Conservation (phyloP, 2,888 invertebrate genomes). For the Didymodactylos carnosus region DNA sequence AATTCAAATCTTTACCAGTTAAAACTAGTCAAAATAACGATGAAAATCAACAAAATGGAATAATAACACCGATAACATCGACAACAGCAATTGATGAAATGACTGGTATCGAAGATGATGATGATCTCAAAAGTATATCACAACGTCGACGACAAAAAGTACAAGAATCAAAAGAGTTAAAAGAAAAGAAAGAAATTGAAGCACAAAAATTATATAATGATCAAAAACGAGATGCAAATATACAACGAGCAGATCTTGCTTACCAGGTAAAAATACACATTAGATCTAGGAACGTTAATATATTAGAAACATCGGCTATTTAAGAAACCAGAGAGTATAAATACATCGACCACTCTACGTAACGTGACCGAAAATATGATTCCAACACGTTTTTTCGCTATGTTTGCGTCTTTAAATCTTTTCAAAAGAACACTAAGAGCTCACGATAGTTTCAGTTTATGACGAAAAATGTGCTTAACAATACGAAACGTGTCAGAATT, state of each 20-base stretch:
- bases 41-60: conserved; percentile 1
- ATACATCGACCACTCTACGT: no score
- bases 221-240: not conserved
- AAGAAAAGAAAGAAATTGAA: not conserved
- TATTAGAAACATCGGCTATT: no score
- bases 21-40: not conserved
- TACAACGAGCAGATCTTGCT: not conserved
- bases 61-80: no score
- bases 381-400: no score
- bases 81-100: not conserved
- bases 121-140: not conserved
- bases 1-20: not conserved
- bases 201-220: not conserved
- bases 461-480: no score
- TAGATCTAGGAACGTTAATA: no score
- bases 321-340: no score
- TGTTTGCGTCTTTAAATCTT: no score
- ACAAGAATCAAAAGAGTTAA: not conserved
- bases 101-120: not conserved
- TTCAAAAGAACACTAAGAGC: no score
- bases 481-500: no score
- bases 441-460: no score
- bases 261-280: not conserved
- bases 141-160: not conserved
- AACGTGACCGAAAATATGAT: no score